A percentile compares a stretch with the other conserved stretches of the same genome.
These are phyloP conservation scores for Ceratina calcarata DNA, from an alignment of 1,140 invertebrate species.

Conservation along the genomic window DNA sequence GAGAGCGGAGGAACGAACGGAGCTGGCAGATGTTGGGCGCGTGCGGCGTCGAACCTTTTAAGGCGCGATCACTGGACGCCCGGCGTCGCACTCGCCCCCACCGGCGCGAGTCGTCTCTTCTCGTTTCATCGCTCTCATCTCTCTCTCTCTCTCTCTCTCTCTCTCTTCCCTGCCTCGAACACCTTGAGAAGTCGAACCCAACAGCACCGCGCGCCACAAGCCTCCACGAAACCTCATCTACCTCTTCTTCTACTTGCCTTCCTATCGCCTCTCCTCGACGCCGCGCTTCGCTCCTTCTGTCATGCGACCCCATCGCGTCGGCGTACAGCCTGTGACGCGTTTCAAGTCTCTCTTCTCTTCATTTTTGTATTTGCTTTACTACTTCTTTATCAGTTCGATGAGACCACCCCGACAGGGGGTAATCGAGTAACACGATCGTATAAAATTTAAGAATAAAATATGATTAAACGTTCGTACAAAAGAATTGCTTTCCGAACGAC, in stretches of 20 bases:
- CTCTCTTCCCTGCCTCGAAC: slow-evolving; percentile 11
- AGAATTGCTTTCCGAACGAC: too few relatives aligned
- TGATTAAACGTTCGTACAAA: too few relatives aligned
- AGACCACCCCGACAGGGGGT: too few relatives aligned
- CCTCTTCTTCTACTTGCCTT: slow-evolving; percentile 45
- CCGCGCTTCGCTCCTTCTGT: slow-evolving; percentile 1
- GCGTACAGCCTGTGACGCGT: slow-evolving; percentile 4
- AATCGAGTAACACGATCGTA: too few relatives aligned
- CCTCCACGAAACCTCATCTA: slow-evolving; percentile 58
- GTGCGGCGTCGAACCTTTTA: slow-evolving; percentile 81
- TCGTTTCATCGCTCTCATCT: background rate
- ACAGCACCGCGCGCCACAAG: slow-evolving; percentile 39
- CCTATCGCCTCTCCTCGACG: slow-evolving; percentile 20
- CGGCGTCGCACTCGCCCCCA: slow-evolving; percentile 73
- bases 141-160: slow-evolving; percentile 20
- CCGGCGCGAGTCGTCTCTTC: slow-evolving; percentile 21
- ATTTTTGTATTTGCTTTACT: background rate
- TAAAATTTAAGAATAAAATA: too few relatives aligned
- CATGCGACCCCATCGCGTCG: background rate
- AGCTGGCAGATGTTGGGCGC: slow-evolving; percentile 78
- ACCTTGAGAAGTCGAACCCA: slow-evolving; percentile 55
- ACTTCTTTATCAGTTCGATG: background rate
- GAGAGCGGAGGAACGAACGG: slow-evolving; percentile 43
- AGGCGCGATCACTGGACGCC: slow-evolving; percentile 80
- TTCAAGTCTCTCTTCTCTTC: slow-evolving; percentile 12